These are phyloP conservation scores for Hirundo rustica DNA, from an alignment of 2,797 vertebrate species.

Conservation along the genomic window DNA sequence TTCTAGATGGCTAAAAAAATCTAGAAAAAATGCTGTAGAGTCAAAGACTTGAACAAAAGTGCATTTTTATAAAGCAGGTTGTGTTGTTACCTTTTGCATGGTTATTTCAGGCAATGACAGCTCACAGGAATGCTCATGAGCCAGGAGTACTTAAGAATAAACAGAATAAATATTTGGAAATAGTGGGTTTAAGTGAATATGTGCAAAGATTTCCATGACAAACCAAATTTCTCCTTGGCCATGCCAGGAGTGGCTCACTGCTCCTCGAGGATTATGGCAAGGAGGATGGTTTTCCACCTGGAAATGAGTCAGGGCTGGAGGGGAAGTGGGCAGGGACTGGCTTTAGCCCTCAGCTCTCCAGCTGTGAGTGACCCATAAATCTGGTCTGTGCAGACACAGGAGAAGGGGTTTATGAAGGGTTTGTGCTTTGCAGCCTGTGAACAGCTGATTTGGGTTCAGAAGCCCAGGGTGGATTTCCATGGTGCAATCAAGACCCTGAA, in stretches of 20 bases:
- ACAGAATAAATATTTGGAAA: neutral
- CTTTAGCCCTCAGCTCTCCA: neutral
- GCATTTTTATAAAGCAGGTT: neutral
- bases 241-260: neutral
- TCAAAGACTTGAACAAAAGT: neutral
- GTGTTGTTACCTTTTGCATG: neutral
- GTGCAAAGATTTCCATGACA: neutral
- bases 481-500: neutral
- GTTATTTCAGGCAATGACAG: neutral
- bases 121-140: neutral
- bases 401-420: neutral
- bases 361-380: neutral
- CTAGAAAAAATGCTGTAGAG: neutral
- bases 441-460: neutral
- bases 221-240: neutral
- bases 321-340: neutral
- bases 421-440: neutral
- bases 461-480: neutral
- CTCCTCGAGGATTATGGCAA: neutral
- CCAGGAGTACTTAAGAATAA: neutral
- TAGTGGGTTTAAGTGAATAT: neutral
- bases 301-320: neutral
- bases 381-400: neutral
- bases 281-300: neutral
- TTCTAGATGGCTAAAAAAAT: neutral